A percentile compares a stretch with the other conserved stretches of the same genome.
phyloP scores from a whole-genome alignment of 2,888 invertebrate genomes.

The Cynaeus angustus region DNA sequence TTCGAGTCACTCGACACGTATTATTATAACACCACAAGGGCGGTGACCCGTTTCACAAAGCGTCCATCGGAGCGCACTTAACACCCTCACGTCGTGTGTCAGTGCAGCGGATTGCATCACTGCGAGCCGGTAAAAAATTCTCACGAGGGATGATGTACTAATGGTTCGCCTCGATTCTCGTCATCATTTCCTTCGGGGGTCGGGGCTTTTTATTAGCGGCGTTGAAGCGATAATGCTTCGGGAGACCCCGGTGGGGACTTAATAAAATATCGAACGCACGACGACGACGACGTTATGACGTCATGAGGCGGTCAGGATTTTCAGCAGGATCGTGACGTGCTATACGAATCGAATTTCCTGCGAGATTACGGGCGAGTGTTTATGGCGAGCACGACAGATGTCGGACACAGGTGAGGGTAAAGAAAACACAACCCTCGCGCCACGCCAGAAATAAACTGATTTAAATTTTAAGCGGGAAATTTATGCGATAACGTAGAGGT shows the following conservation, averaged over 20 bases:
- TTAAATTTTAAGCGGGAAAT: slow-evolving; percentile 46
- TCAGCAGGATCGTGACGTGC: slow-evolving; percentile 39
- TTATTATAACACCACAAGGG: slow-evolving; percentile 20
- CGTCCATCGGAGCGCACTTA: slow-evolving; percentile 42
- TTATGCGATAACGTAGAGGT: slow-evolving; percentile 19
- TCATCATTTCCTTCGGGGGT: slow-evolving; percentile 30
- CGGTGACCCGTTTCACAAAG: slow-evolving; percentile 45
- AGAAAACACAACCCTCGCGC: slow-evolving; percentile 20
- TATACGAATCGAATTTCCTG: slow-evolving; percentile 32
- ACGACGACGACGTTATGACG: slow-evolving; percentile 50
- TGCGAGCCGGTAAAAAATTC: not conserved
- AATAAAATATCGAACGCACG: slow-evolving; percentile 58
- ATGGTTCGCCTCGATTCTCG: slow-evolving; percentile 16
- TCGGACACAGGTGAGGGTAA: slow-evolving; percentile 18
- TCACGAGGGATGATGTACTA: slow-evolving; percentile 8
- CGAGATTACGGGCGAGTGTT: slow-evolving; percentile 5
- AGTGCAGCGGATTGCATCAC: slow-evolving; percentile 30
- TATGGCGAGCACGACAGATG: slow-evolving; percentile 39
- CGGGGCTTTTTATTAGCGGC: slow-evolving; percentile 14
- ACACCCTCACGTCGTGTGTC: slow-evolving; percentile 22
- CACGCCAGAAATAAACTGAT: slow-evolving; percentile 44
- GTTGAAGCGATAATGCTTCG: slow-evolving; percentile 30
- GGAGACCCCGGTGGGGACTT: slow-evolving; percentile 41
- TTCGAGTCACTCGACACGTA: slow-evolving; percentile 41
- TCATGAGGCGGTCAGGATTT: slow-evolving; percentile 44